Percentiles rank a stretch among this genome's conserved stretches.
Evolutionary conservation across 2,888 invertebrate genomes (phyloP).

Genomic region (Matsumyia berberina): DNA sequence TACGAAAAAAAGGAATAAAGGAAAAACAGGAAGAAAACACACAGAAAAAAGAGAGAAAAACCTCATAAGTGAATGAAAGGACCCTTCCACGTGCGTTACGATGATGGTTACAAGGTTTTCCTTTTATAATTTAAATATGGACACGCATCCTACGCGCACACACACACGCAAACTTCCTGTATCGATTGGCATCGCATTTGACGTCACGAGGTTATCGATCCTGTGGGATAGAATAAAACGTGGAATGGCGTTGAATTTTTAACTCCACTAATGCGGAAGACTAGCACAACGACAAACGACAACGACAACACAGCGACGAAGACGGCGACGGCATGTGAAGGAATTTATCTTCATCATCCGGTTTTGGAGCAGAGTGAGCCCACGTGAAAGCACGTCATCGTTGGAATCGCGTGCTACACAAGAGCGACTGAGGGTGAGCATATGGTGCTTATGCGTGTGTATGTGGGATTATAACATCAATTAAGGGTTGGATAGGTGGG

Average conservation of each 20-base stretch:
- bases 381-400: constrained; percentile 57
- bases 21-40: neutral
- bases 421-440: neutral
- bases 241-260: constrained; percentile 19
- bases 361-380: neutral
- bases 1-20: neutral
- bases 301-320: too few relatives aligned
- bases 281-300: neutral
- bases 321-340: too few relatives aligned
- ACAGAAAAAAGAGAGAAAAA: too few relatives aligned
- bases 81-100: constrained; percentile 43
- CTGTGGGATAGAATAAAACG: constrained; percentile 12
- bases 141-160: constrained; percentile 45
- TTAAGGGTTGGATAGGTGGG: constrained; percentile 18
- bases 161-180: neutral
- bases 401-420: constrained; percentile 9
- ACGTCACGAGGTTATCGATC: constrained; percentile 73
- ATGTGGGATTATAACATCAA: neutral
- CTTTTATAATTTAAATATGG: constrained; percentile 61
- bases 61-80: constrained; percentile 11
- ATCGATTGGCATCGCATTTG: constrained; percentile 58
- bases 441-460: neutral
- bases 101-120: constrained; percentile 65
- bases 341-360: constrained; percentile 35
- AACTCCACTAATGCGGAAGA: constrained; percentile 21